Evolutionary conservation across 2,888 invertebrate species (phyloP), one percentile per base, ranked within the genome.

Genomic region (Habrosyne pyritoides): DNA sequence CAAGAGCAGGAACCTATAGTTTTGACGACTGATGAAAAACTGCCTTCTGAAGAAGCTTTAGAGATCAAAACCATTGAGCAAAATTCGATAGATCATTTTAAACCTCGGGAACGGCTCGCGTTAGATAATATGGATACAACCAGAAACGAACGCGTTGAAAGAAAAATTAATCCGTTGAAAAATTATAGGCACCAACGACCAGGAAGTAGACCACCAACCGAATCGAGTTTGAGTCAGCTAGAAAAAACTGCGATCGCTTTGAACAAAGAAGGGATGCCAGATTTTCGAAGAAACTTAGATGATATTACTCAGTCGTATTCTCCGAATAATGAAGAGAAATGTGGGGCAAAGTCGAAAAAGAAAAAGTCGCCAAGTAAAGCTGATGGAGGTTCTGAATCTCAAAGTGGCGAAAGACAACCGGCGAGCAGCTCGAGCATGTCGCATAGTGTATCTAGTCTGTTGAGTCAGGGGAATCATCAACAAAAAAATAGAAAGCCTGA

Each of bases 221-320:
- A 93, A 66, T 93, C 92, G 0, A 91, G 90, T 57, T 67, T 93
- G 14, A 89, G 86, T 60, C 89, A 86, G 61, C 64, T 93, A 54
- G 93, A 93, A 64, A 83, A 83, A 61, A 92, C 93, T 0, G 89
- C 93, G 0, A 89, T 86, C 54, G 86, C 87, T 6, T 71, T 89
- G 21, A 89, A 87, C 56, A 90, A 86, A 60, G 91, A 91, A 54
- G 85, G 91, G 3, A 75, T 91, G 72, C 93, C 93, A 7, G 93
- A 91, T 66, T 92, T 93, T 56, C 81, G 93, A 12, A 89, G 80
- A 61, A 92, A 92, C 60, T 79, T 93, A 52, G 93, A 93, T 55
- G 92, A 93, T 63, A 93, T 93, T 42, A 93, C 93, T 1, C 90
- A 92, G 54, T 92, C 93, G 0, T 93, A 93, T 58, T 91, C 93